phyloP scores from a whole-genome alignment of 2,113 vertebrate species.

The Trematomus loennbergii region DNA sequence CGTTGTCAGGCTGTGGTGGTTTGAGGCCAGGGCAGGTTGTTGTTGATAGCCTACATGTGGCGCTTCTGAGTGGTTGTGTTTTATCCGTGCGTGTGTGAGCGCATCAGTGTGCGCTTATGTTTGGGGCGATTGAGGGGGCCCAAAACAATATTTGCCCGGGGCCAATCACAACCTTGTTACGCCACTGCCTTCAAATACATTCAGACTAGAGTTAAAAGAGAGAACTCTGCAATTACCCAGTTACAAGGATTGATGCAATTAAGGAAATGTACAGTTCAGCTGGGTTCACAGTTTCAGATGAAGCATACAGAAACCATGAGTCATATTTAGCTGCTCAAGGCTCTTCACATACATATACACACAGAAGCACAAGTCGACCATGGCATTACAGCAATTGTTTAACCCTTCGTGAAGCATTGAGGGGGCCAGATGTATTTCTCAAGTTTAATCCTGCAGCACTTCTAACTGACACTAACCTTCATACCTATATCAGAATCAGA shows the following conservation, averaged over 20 bases:
- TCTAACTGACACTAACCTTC: background rate
- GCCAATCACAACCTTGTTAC: too few species aligned
- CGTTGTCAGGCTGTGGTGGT: too few species aligned
- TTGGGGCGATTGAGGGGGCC: too few species aligned
- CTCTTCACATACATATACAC: background rate
- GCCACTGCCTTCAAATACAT: constrained; percentile 24
- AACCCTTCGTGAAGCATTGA: constrained; percentile 14
- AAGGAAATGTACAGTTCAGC: constrained; percentile 81
- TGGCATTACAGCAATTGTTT: constrained; percentile 23
- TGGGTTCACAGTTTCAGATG: constrained; percentile 73
- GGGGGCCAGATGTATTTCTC: background rate
- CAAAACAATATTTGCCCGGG: too few species aligned
- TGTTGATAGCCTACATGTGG: too few species aligned
- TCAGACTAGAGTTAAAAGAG: constrained; percentile 42
- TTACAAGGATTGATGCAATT: constrained; percentile 77
- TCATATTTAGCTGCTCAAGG: constrained; percentile 68
- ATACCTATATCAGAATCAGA: too few species aligned
- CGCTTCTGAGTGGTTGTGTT: too few species aligned
- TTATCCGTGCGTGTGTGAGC: too few species aligned
- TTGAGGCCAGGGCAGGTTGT: too few species aligned
- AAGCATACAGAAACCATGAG: constrained; percentile 66
- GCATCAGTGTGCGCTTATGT: too few species aligned
- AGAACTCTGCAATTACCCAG: constrained; percentile 73
- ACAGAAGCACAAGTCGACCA: constrained; percentile 4
- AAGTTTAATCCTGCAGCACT: constrained; percentile 3